phyloP scores from a whole-genome alignment of 2,888 invertebrate genomes.

The Perdita meconis region DNA sequence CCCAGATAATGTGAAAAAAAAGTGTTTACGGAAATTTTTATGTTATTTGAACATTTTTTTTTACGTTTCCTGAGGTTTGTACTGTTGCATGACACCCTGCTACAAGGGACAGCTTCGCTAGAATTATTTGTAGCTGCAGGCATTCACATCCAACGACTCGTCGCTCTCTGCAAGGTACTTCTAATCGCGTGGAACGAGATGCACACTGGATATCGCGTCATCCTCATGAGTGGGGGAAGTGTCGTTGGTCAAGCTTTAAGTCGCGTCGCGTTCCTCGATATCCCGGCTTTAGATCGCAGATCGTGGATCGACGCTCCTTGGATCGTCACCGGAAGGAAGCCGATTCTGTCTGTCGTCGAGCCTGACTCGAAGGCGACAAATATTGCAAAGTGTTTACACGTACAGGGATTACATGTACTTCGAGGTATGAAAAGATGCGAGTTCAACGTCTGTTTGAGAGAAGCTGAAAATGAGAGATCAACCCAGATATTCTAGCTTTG shows the following conservation, averaged over 20 bases:
- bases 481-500: too few species aligned
- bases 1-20: too few species aligned
- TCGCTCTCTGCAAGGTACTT: slow-evolving; percentile 8
- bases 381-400: too few species aligned
- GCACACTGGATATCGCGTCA: not conserved
- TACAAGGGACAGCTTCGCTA: slow-evolving; percentile 49
- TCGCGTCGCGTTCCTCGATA: slow-evolving; percentile 24
- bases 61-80: slow-evolving; percentile 9
- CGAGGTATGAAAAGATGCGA: too few species aligned
- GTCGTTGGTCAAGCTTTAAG: slow-evolving; percentile 22
- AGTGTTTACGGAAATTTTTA: too few species aligned
- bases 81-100: slow-evolving; percentile 37
- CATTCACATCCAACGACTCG: slow-evolving; percentile 38
- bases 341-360: too few species aligned
- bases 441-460: too few species aligned
- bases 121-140: slow-evolving; percentile 34
- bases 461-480: too few species aligned
- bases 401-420: too few species aligned
- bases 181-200: slow-evolving; percentile 43
- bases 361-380: too few species aligned
- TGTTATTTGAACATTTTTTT: too few species aligned
- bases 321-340: too few species aligned
- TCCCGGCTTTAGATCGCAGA: slow-evolving; percentile 35
- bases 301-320: slow-evolving; percentile 40
- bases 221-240: slow-evolving; percentile 17